Conservation (phyloP, 2,113 vertebrate genomes). For the Zeus faber region DNA sequence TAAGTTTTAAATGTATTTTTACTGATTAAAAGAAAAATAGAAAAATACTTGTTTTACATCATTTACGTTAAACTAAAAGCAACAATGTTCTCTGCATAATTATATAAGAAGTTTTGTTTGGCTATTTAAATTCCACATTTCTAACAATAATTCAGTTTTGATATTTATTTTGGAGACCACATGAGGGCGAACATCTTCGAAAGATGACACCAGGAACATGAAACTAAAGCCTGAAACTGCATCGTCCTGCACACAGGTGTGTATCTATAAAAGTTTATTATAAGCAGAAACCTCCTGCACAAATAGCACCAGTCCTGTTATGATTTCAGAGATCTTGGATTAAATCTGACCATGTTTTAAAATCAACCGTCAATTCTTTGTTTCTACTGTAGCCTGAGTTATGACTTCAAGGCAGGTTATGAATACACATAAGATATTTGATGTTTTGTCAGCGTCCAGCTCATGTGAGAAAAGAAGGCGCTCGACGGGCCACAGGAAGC, state of each 20-base stretch:
- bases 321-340: no score
- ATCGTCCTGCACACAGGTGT: no score
- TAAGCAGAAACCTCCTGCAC: no score
- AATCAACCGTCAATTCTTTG: background rate
- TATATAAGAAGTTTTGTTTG: no score
- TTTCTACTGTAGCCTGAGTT: constrained; percentile 13
- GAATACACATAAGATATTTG: constrained; percentile 6
- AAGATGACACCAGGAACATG: background rate
- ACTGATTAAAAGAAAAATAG: no score
- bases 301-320: no score
- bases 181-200: background rate
- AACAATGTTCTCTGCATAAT: no score
- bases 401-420: constrained; percentile 23
- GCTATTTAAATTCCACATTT: background rate
- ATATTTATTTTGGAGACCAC: background rate
- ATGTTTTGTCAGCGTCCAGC: constrained; percentile 11
- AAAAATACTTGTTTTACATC: no score
- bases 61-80: no score
- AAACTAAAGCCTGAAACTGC: no score
- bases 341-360: background rate
- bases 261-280: no score
- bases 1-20: constrained; percentile 39
- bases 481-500: background rate
- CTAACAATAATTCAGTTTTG: no score
- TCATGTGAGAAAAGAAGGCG: constrained; percentile 21